phyloP scores from a whole-genome alignment of 2,888 invertebrate species.

The Hedychridium roseum region DNA sequence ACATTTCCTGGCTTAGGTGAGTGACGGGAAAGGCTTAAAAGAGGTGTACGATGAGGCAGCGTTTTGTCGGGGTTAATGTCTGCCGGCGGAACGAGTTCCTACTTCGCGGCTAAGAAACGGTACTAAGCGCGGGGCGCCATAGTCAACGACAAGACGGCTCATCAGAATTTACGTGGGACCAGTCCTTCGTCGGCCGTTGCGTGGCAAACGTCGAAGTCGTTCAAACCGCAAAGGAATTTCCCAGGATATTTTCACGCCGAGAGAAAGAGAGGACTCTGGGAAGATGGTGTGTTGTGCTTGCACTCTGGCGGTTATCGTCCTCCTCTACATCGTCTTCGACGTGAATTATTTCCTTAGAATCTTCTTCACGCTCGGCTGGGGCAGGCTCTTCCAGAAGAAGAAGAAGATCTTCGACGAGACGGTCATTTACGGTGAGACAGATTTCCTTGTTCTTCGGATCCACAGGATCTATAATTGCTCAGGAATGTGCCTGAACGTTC shows the following conservation, averaged over 20 bases:
- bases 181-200: constrained; percentile 21
- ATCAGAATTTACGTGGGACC: background rate
- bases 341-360: constrained; percentile 82
- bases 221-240: background rate
- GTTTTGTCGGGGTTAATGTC: too few relatives aligned
- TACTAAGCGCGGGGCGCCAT: too few relatives aligned
- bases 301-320: constrained; percentile 56
- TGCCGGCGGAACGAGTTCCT: too few relatives aligned
- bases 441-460: too few relatives aligned
- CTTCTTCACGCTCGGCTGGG: constrained; percentile 74
- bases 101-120: too few relatives aligned
- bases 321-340: constrained; percentile 78
- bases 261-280: background rate
- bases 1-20: too few relatives aligned
- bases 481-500: too few relatives aligned
- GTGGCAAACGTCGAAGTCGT: constrained; percentile 10
- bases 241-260: background rate
- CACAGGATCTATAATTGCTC: too few relatives aligned
- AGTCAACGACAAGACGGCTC: too few relatives aligned
- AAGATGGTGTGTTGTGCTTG: constrained; percentile 48
- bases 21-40: too few relatives aligned
- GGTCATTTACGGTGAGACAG: constrained; percentile 77
- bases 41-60: too few relatives aligned
- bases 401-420: constrained; percentile 76
- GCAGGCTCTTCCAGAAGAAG: constrained; percentile 75